phyloP scores from a whole-genome alignment of 2,797 vertebrate genomes.

The Rhynchotus rufescens region DNA sequence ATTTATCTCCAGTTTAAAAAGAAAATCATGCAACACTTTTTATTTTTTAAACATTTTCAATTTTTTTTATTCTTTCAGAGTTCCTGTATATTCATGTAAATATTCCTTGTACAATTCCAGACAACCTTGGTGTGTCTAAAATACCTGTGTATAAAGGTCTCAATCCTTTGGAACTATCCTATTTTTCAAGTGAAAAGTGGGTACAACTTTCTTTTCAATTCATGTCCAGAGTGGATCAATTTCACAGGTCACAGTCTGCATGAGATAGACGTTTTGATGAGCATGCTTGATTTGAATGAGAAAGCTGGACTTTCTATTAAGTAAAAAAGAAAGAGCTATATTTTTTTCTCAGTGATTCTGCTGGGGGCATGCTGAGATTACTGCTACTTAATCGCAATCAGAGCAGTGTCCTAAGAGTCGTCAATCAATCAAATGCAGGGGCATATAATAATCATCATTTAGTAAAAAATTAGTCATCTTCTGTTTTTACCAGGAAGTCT shows the following conservation, averaged over 20 bases:
- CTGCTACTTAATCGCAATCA: neutral
- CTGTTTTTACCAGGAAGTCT: neutral
- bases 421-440: neutral
- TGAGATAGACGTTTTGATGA: neutral
- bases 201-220: neutral
- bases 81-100: neutral
- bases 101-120: neutral
- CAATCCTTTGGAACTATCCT: neutral
- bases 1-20: neutral
- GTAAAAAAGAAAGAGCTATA: neutral
- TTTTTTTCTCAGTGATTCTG: neutral
- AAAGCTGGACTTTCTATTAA: neutral
- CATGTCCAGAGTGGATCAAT: neutral
- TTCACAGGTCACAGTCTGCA: neutral
- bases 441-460: neutral
- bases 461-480: neutral
- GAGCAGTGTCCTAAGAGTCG: neutral
- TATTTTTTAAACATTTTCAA: neutral
- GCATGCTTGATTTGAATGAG: neutral
- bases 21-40: neutral
- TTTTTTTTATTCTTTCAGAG: neutral
- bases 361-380: neutral
- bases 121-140: neutral
- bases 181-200: neutral
- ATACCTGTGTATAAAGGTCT: neutral